A percentile compares a stretch with the other conserved stretches of the same genome.
Conservation (phyloP, 2,113 vertebrate genomes). For the Rhynchomys soricoides region DNA sequence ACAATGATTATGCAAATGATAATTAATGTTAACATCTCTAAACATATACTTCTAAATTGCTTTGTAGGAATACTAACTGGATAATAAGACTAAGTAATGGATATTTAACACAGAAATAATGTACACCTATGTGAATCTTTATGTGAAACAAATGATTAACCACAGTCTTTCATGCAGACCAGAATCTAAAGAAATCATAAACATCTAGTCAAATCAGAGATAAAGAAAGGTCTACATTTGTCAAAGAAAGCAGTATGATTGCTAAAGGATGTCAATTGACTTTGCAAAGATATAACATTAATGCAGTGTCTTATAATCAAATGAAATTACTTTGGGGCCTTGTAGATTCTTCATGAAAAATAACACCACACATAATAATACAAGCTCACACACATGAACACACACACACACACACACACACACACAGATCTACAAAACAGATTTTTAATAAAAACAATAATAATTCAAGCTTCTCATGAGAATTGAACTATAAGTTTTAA, state of each 20-base stretch:
- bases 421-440: background rate
- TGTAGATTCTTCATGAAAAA: background rate
- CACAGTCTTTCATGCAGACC: background rate
- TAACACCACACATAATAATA: background rate
- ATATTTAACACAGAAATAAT: background rate
- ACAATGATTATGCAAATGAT: background rate
- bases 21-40: slow-evolving; percentile 14
- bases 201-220: background rate
- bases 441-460: background rate
- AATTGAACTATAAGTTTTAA: background rate
- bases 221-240: background rate
- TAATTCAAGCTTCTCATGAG: background rate
- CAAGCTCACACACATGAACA: background rate
- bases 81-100: background rate
- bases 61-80: background rate
- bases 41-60: background rate
- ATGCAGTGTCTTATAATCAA: background rate
- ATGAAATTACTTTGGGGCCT: background rate
- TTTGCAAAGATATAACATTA: background rate
- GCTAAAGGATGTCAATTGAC: background rate
- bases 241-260: background rate
- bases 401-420: background rate
- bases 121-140: background rate
- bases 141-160: background rate
- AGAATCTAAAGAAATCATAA: background rate